Evolutionary conservation across 2,797 vertebrate species (phyloP).

Genomic region (Carapus acus): DNA sequence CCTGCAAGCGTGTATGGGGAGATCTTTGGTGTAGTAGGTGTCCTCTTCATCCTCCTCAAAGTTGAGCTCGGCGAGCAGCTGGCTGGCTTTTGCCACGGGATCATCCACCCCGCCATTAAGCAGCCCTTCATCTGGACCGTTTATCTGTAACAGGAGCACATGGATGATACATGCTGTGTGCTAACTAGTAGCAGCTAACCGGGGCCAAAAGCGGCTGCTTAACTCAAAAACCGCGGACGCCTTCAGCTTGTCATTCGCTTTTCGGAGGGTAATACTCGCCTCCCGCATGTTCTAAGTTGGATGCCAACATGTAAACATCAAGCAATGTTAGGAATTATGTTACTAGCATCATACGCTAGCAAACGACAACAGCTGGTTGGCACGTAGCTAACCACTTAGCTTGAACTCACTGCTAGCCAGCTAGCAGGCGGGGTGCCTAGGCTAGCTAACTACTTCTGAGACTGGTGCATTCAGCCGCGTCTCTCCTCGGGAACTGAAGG

Average conservation of each 20-base stretch:
- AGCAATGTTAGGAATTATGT: not conserved
- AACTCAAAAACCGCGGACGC: too few species aligned
- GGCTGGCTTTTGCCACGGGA: slow-evolving; percentile 84
- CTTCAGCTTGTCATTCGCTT: too few species aligned
- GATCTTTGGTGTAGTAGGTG: slow-evolving; percentile 93
- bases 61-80: slow-evolving; percentile 88
- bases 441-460: slow-evolving; percentile 41
- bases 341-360: slow-evolving; percentile 15
- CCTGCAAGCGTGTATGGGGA: slow-evolving; percentile 93
- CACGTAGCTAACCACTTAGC: slow-evolving; percentile 28
- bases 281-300: too few species aligned
- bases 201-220: too few species aligned
- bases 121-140: slow-evolving; percentile 85
- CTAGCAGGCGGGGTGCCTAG: slow-evolving; percentile 28
- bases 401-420: slow-evolving; percentile 39
- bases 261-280: too few species aligned
- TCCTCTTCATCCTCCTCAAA: slow-evolving; percentile 96
- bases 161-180: slow-evolving; percentile 26
- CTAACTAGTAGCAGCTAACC: slow-evolving; percentile 39
- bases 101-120: slow-evolving; percentile 87
- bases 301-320: too few species aligned
- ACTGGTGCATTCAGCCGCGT: slow-evolving; percentile 25
- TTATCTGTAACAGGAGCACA: slow-evolving; percentile 75
- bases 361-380: slow-evolving; percentile 35
- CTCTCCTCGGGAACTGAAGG: slow-evolving; percentile 47